These are phyloP conservation scores for Papilio helenus DNA, from an alignment of 1,140 invertebrate species.

Conservation along the genomic window DNA sequence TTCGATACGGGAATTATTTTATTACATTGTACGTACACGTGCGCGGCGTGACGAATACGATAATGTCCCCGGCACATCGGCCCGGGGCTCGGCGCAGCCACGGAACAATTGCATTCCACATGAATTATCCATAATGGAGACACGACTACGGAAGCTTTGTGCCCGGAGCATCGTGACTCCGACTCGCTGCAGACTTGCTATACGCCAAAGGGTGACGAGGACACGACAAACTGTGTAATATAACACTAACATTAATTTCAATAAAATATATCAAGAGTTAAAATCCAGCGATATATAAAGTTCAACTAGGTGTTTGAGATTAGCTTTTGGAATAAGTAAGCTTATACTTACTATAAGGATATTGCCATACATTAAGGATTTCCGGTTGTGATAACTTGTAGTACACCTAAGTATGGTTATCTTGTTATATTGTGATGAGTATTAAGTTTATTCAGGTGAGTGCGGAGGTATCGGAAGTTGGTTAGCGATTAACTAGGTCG, in stretches of 20 bases:
- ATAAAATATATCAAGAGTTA: background rate
- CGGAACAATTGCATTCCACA: conserved; percentile 77
- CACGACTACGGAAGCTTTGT: conserved; percentile 66
- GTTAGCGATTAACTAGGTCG: conserved; percentile 11
- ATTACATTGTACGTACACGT: conserved; percentile 80
- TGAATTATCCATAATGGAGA: conserved; percentile 72
- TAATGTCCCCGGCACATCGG: conserved; percentile 62
- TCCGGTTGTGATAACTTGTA: no score
- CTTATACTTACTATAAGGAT: no score
- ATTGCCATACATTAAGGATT: no score
- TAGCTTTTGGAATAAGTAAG: no score
- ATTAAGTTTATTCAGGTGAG: background rate
- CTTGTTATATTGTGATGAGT: background rate
- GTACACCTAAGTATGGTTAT: background rate
- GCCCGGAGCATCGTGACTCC: conserved; percentile 61
- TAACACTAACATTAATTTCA: background rate
- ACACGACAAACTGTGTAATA: background rate
- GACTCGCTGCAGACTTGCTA: conserved; percentile 42
- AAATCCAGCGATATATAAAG: no score
- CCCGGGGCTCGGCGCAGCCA: background rate
- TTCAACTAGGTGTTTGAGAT: no score
- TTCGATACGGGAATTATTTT: conserved; percentile 83
- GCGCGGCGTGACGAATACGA: conserved; percentile 79
- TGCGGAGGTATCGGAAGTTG: background rate
- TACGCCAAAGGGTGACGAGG: conserved; percentile 29